Base-by-base conservation (phyloP, 2,797 vertebrate genomes). In the Hypotaenidia okinawae region DNA sequence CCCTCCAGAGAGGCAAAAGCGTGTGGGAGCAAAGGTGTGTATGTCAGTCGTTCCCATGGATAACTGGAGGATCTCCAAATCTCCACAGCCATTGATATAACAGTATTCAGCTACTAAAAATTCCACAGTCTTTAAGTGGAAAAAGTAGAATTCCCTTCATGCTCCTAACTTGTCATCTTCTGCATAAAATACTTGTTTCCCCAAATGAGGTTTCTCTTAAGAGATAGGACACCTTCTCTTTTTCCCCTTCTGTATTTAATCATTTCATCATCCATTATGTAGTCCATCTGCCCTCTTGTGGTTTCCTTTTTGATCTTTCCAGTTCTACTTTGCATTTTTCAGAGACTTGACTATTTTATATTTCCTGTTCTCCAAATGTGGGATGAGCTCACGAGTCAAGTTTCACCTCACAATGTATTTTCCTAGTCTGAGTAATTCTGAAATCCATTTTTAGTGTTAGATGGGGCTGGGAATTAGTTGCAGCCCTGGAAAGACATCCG, bases 231-330 rank as follows among this genome's bases (percentile, higher is more conserved):
- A 81, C 63, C 45, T 92, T 96, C 22, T 25, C 12, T 75, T 94
- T 76, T 78, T 63, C 67, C 12, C 74, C 57, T 81, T 92, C 82
- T 91, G 64, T 68, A 51, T 84, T 80, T 94, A 94, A 95, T 94
- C 16, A 85, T 89, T 91, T 91, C 68, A 93, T 96, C 89, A 92
- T 96, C 73, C 95, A 92, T 96, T 91, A 96, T 97, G 96, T 92
- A 95, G 96, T 94, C 89, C 94, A 95, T 98, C 96, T 97, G 98
- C 97, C 97, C 97, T 96, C 97, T 98, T 95, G 97, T 97, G 98
- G 98, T 96, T 96, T 97, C 87, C 79, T 75, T 76, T 86, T 89
- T 96, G 86, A 85, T 95, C 87, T 93, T 96, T 94, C 87, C 67
- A 88, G 87, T 94, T 94, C 74, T 84, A 52, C 89, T 96, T 94